Evolutionary conservation across 2,113 vertebrate genomes (phyloP).

Genomic region (Percopsis transmontana): DNA sequence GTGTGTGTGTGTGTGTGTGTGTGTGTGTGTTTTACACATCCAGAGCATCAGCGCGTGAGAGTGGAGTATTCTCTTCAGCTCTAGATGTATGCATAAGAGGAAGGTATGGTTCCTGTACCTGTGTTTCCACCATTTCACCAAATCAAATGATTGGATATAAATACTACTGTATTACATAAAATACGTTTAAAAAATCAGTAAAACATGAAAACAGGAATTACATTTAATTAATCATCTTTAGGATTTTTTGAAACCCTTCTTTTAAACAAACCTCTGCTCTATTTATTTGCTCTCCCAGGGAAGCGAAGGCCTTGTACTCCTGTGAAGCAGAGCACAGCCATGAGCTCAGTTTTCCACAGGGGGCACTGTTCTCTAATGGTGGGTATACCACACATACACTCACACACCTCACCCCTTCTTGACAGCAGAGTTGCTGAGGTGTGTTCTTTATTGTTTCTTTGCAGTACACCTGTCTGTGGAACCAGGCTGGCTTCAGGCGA

Average conservation of each 20-base stretch:
- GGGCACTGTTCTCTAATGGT: slow-evolving; percentile 94
- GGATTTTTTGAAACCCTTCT: background rate
- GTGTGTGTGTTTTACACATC: slow-evolving; percentile 77
- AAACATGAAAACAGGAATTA: background rate
- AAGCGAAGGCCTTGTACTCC: slow-evolving; percentile 95
- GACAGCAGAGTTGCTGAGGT: slow-evolving; percentile 4
- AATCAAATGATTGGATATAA: background rate
- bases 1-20: slow-evolving; percentile 14
- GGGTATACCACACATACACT: slow-evolving; percentile 62
- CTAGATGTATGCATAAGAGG: slow-evolving; percentile 78
- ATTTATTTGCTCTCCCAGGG: slow-evolving; percentile 72
- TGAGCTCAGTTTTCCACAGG: slow-evolving; percentile 95
- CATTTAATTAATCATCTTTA: background rate
- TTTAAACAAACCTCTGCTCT: background rate
- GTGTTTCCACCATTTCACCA: background rate
- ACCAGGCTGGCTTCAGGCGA: slow-evolving; percentile 97
- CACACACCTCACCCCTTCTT: background rate
- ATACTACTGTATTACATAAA: background rate
- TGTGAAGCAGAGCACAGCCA: slow-evolving; percentile 96
- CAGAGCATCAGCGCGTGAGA: slow-evolving; percentile 87
- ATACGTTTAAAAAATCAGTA: background rate
- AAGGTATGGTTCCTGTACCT: slow-evolving; percentile 56
- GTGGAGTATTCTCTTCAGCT: slow-evolving; percentile 79
- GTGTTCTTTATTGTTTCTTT: slow-evolving; percentile 41
- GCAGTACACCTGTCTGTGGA: slow-evolving; percentile 95